These are phyloP conservation scores for Agapornis roseicollis DNA, from an alignment of 2,113 vertebrate genomes.

Conservation along the genomic window DNA sequence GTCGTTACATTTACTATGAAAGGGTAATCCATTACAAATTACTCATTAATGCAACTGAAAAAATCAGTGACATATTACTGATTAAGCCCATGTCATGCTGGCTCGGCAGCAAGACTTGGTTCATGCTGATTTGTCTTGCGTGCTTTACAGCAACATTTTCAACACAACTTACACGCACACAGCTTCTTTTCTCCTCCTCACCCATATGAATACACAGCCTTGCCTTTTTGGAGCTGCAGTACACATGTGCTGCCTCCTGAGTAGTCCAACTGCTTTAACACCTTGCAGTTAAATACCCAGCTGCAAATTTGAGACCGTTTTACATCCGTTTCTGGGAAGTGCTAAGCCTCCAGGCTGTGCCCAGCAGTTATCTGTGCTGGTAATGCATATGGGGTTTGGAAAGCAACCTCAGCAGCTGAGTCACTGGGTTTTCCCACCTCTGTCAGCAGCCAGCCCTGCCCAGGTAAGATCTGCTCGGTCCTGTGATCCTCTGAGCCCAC, in stretches of 20 bases:
- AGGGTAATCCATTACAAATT: conserved; percentile 47
- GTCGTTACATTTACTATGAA: not conserved
- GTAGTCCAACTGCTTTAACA: not conserved
- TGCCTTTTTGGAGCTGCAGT: not conserved
- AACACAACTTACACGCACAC: not conserved
- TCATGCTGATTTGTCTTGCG: not conserved
- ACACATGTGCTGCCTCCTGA: not conserved
- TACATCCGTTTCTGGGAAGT: fast-evolving
- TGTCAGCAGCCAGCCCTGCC: fast-evolving
- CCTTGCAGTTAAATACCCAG: not conserved
- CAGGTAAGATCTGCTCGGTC: conserved; percentile 23
- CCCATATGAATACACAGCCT: fast-evolving
- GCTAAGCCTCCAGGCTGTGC: not conserved
- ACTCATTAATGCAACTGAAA: not conserved
- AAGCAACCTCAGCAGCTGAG: not conserved
- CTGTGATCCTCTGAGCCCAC: not conserved
- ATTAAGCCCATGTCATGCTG: not conserved
- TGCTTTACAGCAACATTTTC: not conserved
- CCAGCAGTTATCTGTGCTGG: not conserved
- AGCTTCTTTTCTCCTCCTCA: not conserved
- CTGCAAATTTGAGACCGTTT: not conserved
- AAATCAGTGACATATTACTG: conserved; percentile 42
- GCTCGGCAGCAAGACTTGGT: fast-evolving
- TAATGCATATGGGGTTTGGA: not conserved
- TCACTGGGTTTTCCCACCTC: not conserved